Evolutionary conservation across 1,140 invertebrate species (phyloP), one percentile per base, ranked within the genome.

Genomic region (Colletes latitarsis): DNA sequence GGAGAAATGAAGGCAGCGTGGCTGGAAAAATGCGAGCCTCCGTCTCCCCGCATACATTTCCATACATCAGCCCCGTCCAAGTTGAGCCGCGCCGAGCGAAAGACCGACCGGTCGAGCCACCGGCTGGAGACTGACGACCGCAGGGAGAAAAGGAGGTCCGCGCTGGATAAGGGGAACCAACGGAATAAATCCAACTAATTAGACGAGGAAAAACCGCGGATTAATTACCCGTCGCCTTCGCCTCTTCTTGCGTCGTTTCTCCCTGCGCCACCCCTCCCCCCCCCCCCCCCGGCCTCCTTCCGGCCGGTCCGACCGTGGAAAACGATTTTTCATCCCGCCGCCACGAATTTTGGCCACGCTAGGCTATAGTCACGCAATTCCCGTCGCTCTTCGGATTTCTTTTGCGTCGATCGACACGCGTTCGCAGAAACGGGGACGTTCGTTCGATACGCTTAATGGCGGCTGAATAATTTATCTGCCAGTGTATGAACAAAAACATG

Each of bases 131-230:
- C 68, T 60, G 83, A 85, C 64, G 80, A 68, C 74, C 72, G 67
- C 52, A 41, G 68, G 41, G 62, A 15, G 72, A 71, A 67, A 73
- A 71, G 69, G 64, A 85, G 73, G 68, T 46, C 46, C 55, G 78
- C 64, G 78, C 64, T 77, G 90, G 86, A 91, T 91, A 93, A 92
- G 91, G 89, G 90, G 90, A 73, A 90, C 91, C 90, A 91, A 88
- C 91, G 81, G 91, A 93, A 93, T 93, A 93, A 93, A 92, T 93
- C 91, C 89, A 91, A 92, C 91, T 93, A 93, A 93, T 93, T 92
- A 93, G 92, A 93, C 89, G 89, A 89, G 90, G 90, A 91, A 93
- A 93, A 93, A 92, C 92, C 90, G 83, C 92, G 90, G 91, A 93
- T 92, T 93, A 92, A 93, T 93, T 93, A 93, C 88, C 90, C 91